These are phyloP conservation scores for Atherinomorus stipes DNA, from an alignment of 2,113 vertebrate species.

Conservation along the genomic window DNA sequence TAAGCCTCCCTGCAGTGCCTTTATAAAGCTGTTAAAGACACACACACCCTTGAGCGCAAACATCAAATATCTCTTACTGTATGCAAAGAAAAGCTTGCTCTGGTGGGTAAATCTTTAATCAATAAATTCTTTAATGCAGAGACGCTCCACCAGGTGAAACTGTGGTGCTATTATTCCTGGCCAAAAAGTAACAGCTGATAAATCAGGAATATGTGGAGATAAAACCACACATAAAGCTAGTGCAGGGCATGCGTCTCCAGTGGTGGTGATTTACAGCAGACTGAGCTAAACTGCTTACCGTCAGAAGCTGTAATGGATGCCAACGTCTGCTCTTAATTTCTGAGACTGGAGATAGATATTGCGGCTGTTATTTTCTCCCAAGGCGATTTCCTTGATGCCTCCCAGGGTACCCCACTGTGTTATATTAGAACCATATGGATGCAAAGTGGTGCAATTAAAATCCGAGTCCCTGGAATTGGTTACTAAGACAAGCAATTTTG, in stretches of 20 bases:
- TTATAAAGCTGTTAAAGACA: conserved; percentile 71
- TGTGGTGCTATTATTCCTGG: conserved; percentile 46
- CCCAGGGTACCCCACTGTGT: conserved; percentile 75
- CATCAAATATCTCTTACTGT: conserved; percentile 49
- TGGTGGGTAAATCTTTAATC: conserved; percentile 45
- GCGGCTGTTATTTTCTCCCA: conserved; percentile 76
- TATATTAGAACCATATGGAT: conserved; percentile 76
- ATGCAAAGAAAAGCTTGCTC: conserved; percentile 49
- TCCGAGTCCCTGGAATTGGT: conserved; percentile 66
- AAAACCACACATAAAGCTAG: conserved; percentile 78
- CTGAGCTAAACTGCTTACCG: conserved; percentile 79
- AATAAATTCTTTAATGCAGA: conserved; percentile 56
- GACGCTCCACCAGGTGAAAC: conserved; percentile 55
- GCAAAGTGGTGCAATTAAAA: conserved; percentile 76
- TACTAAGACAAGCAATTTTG: conserved; percentile 59
- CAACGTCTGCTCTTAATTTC: conserved; percentile 79
- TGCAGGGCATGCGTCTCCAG: conserved; percentile 58
- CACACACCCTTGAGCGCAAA: conserved; percentile 49
- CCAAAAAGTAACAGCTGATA: conserved; percentile 69
- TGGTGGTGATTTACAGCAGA: conserved; percentile 78
- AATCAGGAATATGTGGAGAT: conserved; percentile 78
- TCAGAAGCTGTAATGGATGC: conserved; percentile 80
- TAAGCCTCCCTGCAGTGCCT: conserved; percentile 74
- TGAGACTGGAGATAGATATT: conserved; percentile 72
- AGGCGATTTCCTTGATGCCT: conserved; percentile 72